These are phyloP conservation scores for Nyctereutes procyonoides DNA, from an alignment of 2,113 vertebrate species.

Conservation along the genomic window DNA sequence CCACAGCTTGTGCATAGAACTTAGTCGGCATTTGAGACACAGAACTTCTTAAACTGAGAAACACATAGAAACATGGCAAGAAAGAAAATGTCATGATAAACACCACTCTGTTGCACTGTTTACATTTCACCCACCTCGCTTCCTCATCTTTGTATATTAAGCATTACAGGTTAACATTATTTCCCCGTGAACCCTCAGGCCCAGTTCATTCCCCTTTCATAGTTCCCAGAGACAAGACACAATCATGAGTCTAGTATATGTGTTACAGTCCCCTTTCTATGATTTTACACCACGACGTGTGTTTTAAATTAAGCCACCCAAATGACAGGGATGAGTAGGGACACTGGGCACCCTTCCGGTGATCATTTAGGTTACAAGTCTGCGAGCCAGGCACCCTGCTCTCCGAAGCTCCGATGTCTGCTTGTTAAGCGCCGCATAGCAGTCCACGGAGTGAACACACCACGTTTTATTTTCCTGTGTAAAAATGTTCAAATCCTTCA, in stretches of 20 bases:
- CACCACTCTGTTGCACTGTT: not conserved
- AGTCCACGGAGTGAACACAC: not conserved
- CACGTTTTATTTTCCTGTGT: not conserved
- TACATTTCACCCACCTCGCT: not conserved
- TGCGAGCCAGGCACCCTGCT: not conserved
- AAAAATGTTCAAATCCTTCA: not conserved
- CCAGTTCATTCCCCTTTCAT: not conserved
- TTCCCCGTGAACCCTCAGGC: not conserved
- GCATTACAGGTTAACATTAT: not conserved
- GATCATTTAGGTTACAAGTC: not conserved
- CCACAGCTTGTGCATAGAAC: not conserved
- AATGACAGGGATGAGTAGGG: not conserved
- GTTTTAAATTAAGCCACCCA: not conserved
- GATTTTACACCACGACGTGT: not conserved
- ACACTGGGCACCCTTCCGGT: not conserved
- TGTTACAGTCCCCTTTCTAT: not conserved
- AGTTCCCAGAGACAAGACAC: not conserved
- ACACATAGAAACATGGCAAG: not conserved
- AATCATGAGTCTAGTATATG: not conserved
- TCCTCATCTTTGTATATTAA: not conserved
- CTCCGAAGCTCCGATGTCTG: not conserved
- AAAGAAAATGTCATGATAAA: not conserved
- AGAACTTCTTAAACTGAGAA: not conserved
- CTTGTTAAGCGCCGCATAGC: conserved; percentile 49
- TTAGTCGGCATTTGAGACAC: conserved; percentile 23